phyloP scores from a whole-genome alignment of 2,888 invertebrate species.

The Mesodorylaimus sp. region DNA sequence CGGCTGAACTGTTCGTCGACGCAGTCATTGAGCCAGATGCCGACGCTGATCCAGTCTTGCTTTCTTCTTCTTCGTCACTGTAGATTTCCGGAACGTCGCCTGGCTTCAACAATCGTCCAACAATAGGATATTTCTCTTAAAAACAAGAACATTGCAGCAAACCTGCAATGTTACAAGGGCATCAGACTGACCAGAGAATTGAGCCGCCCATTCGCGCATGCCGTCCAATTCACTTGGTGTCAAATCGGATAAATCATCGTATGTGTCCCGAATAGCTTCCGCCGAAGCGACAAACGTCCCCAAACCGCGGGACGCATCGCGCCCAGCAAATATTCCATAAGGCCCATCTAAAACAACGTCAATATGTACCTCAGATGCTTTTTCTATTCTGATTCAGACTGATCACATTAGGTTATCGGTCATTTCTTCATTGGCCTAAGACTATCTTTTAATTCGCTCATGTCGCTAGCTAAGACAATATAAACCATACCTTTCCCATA shows the following conservation, averaged over 20 bases:
- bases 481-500: conserved; percentile 69
- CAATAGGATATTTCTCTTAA: conserved; percentile 77
- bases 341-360: conserved; percentile 59
- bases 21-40: too few species aligned
- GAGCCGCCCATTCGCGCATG: conserved; percentile 70
- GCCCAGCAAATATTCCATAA: conserved; percentile 79
- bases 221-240: conserved; percentile 82
- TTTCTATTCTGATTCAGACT: conserved; percentile 1
- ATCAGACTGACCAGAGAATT: not conserved
- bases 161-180: not conserved
- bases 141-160: conserved; percentile 22
- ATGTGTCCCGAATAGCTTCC: conserved; percentile 54
- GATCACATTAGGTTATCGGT: not conserved
- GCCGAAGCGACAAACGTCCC: conserved; percentile 68
- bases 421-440: too few species aligned
- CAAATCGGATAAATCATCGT: conserved; percentile 86
- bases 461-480: too few species aligned
- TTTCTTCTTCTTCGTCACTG: conserved; percentile 44
- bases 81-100: conserved; percentile 75
- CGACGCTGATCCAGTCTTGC: too few species aligned
- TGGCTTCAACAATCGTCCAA: conserved; percentile 70
- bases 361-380: too few species aligned
- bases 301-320: conserved; percentile 79
- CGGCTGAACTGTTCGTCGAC: too few species aligned
- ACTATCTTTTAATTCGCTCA: too few species aligned